Evolutionary conservation across 53 echinoderm and acorn worm species (phyloP).

Genomic region (Hippasteria phrygiana): DNA sequence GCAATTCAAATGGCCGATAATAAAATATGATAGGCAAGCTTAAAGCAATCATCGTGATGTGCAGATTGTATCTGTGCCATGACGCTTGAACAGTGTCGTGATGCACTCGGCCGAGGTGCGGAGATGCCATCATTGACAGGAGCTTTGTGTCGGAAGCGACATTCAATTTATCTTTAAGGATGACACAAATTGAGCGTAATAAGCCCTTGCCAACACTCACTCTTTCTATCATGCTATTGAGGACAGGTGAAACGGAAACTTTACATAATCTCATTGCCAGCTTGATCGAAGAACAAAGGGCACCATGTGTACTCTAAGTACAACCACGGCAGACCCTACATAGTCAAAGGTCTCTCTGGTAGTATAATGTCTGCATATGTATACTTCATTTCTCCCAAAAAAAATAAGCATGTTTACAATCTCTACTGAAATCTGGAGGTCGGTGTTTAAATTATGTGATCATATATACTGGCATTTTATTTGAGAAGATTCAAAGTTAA

Average conservation of each 20-base stretch:
- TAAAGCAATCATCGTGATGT: slow-evolving; percentile 66
- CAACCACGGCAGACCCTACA: too few species aligned
- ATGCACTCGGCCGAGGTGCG: background rate
- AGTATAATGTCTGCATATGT: slow-evolving; percentile 1
- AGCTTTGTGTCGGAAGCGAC: slow-evolving; percentile 35
- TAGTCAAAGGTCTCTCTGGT: too few species aligned
- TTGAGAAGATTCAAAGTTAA: background rate
- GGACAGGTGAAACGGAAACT: slow-evolving; percentile 32
- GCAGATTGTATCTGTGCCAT: slow-evolving; percentile 47
- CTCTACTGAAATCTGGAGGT: background rate
- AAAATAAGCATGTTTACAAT: background rate
- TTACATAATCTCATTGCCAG: slow-evolving; percentile 28
- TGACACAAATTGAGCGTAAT: slow-evolving; percentile 66
- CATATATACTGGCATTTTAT: background rate
- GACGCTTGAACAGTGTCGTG: slow-evolving; percentile 16
- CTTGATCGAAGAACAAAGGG: slow-evolving; percentile 46
- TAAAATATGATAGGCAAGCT: slow-evolving; percentile 65
- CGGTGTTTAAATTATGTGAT: background rate
- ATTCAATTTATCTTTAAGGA: slow-evolving; percentile 59
- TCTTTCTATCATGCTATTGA: slow-evolving; percentile 37
- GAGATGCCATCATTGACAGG: slow-evolving; percentile 30
- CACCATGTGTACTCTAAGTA: background rate
- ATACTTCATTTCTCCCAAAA: background rate
- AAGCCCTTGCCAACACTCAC: slow-evolving; percentile 53
- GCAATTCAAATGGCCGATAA: slow-evolving; percentile 51